Base-by-base conservation (phyloP, 2,113 vertebrate genomes). In the Cheilinus undulatus region DNA sequence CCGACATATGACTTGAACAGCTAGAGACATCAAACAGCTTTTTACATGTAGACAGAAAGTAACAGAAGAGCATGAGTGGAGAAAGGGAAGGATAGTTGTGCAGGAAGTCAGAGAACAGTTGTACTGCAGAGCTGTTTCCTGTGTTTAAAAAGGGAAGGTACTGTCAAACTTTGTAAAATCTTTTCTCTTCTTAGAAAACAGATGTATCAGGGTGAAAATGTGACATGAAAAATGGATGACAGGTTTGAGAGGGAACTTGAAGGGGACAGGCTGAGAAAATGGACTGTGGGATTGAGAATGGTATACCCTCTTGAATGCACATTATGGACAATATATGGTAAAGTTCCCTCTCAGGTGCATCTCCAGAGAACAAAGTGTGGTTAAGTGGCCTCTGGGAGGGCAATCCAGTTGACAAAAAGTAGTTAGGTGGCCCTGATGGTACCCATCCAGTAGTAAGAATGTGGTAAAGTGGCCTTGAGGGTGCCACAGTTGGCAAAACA, bases 1-100 rank as follows among this genome's bases (percentile, higher is more conserved):
- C 88, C 85, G 82, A 89, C 82, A 88, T 86, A 87, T 87, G 82
- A 85, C 83, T 82, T 86, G 68, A 61, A 78, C 19, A 68, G 79
- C 78, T 68, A 12, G 64, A 84, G 84, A 84, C 85, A 88, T 90
- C 88, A 84, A 91, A 88, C 69, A 85, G 80, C 53, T 82, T n/a
- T 42, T 76, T 57, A 64, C 67, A 43, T 72, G 67, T 88, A 66
- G 76, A 84, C 71, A 58, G 26, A 50, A 58, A 80, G 69, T 71
- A 82, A 79, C 3, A 82, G 69, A 26, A 77, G 61, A 27, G 43
- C 48, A 36, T 59, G 27, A 57, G 64, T 61, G 56, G 3, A 5
- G 42, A 45, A 7, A 1, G 8, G 40, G n/a, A 32, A 53, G 3
- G 30, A 49, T 84, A 79, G 79, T 82, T 79, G 71, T 78, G 19